phyloP scores from a whole-genome alignment of 2,888 invertebrate species.

The Andricus curvator region DNA sequence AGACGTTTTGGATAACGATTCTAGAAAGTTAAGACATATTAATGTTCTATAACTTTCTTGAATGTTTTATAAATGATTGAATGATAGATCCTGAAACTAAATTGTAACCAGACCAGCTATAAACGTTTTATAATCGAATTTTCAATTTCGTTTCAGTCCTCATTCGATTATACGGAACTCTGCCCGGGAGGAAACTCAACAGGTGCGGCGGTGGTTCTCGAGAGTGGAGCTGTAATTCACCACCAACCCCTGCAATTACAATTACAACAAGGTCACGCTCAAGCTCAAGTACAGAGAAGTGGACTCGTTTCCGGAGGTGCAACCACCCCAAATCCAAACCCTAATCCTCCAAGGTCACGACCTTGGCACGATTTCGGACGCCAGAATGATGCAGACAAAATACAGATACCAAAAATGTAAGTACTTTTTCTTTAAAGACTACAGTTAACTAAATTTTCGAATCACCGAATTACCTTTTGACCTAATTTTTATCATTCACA shows the following conservation, averaged over 20 bases:
- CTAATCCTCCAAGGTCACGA: constrained; percentile 83
- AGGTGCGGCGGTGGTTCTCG: constrained; percentile 80
- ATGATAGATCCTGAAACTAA: background rate
- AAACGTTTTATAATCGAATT: background rate
- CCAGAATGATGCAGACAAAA: constrained; percentile 96
- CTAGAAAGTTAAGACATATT: background rate
- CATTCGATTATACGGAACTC: constrained; percentile 94
- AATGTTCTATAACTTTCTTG: background rate
- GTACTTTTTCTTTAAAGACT: constrained; percentile 75
- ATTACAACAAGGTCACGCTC: constrained; percentile 79
- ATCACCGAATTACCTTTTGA: too few species aligned
- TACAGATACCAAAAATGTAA: constrained; percentile 99
- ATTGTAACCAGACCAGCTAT: background rate
- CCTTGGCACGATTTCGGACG: constrained; percentile 97
- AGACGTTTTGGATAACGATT: background rate
- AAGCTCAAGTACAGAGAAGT: constrained; percentile 81
- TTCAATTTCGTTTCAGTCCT: constrained; percentile 81
- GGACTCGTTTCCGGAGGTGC: constrained; percentile 70
- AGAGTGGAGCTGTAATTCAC: constrained; percentile 79
- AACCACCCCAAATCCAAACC: constrained; percentile 72
- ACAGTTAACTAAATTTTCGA: background rate
- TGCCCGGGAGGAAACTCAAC: constrained; percentile 82
- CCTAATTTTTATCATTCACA: too few species aligned
- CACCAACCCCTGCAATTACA: constrained; percentile 79
- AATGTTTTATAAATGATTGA: too few species aligned